These are phyloP conservation scores for Salarias fasciatus DNA, from an alignment of 2,797 vertebrate species.

Conservation along the genomic window DNA sequence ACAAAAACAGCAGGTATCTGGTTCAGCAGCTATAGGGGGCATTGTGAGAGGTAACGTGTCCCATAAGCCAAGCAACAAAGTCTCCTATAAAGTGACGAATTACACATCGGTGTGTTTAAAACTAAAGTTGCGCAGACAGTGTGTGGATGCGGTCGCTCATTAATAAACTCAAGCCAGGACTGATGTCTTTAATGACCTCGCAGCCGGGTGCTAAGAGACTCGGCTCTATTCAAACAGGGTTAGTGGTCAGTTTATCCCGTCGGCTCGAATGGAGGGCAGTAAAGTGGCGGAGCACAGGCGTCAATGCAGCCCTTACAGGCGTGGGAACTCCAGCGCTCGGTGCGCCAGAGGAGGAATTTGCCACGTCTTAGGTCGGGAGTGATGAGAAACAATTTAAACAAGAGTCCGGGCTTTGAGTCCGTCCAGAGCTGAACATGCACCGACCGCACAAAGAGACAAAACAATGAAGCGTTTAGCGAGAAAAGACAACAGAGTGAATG, in stretches of 20 bases:
- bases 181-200: conserved; percentile 66
- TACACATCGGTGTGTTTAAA: too few relatives aligned
- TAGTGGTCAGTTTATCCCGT: conserved; percentile 53
- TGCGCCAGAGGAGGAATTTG: not conserved
- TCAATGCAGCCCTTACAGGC: conserved; percentile 39
- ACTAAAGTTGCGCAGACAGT: not conserved
- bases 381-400: too few relatives aligned
- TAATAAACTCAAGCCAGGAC: conserved; percentile 34
- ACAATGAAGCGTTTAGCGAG: not conserved
- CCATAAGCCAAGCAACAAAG: too few relatives aligned
- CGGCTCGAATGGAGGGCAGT: conserved; percentile 39
- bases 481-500: not conserved
- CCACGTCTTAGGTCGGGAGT: too few relatives aligned
- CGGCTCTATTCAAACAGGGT: conserved; percentile 57
- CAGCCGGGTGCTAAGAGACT: conserved; percentile 66
- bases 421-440: not conserved
- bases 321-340: conserved; percentile 58
- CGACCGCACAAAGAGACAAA: too few relatives aligned
- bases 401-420: not conserved
- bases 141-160: conserved; percentile 10
- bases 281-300: conserved; percentile 43
- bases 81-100: too few relatives aligned
- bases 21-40: too few relatives aligned
- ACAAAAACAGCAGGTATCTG: too few relatives aligned
- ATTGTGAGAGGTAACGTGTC: too few relatives aligned